Evolutionary conservation across 2,888 invertebrate genomes (phyloP).

Genomic region (Caenorhabditis imperialis): DNA sequence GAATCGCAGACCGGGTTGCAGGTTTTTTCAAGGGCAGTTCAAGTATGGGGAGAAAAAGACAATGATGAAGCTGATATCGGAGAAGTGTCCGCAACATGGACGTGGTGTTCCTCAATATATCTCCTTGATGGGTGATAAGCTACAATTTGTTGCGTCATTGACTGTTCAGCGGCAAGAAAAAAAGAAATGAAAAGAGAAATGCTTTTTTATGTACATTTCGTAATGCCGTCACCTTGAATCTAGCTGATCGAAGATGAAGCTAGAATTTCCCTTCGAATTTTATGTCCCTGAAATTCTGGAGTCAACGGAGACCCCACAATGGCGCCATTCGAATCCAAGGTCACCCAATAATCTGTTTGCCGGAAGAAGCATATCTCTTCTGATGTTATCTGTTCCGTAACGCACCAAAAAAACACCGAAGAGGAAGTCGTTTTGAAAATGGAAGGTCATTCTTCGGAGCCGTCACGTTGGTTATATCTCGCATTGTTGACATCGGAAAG

Average conservation of each 20-base stretch:
- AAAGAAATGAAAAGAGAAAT: conserved; percentile 16
- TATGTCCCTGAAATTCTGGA: no score
- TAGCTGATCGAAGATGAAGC: conserved; percentile 36
- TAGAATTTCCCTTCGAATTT: conserved; percentile 27
- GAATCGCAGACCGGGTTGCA: conserved; percentile 51
- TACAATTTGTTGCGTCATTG: conserved; percentile 49
- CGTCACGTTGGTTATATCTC: conserved; percentile 11
- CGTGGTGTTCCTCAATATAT: conserved; percentile 44
- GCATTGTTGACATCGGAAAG: conserved; percentile 24
- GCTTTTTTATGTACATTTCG: conserved; percentile 21
- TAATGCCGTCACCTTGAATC: conserved; percentile 6
- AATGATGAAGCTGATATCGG: conserved; percentile 6
- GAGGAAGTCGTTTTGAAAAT: conserved; percentile 24
- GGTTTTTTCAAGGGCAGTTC: conserved; percentile 58
- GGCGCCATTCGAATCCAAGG: conserved; percentile 9
- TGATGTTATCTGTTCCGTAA: conserved; percentile 27
- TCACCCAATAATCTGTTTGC: conserved; percentile 18
- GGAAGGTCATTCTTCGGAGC: conserved; percentile 40
- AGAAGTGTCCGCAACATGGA: conserved; percentile 45
- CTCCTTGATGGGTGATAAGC: conserved; percentile 42
- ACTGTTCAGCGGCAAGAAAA: conserved; percentile 7
- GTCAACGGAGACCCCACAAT: neutral
- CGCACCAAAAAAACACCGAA: conserved; percentile 9
- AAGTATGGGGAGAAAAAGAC: conserved; percentile 12
- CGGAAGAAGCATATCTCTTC: conserved; percentile 32